Evolutionary conservation across 2,888 invertebrate species (phyloP).

Genomic region (Aleiodes alternator): DNA sequence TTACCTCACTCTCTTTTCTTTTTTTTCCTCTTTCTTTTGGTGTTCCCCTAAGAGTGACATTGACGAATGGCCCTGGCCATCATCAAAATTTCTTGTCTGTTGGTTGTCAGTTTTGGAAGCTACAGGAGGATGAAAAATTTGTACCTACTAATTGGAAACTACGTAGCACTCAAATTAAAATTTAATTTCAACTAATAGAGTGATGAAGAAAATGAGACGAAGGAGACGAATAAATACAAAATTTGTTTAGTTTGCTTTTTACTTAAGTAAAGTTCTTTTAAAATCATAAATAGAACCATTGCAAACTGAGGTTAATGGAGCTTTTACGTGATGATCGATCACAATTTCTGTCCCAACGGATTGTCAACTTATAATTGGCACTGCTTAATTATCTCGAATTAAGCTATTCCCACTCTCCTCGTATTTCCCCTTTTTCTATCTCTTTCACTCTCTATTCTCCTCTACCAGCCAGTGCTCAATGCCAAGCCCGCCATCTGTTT

Average conservation of each 20-base stretch:
- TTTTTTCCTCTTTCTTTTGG: conserved; percentile 19
- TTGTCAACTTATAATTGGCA: conserved; percentile 67
- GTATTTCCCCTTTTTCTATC: no score
- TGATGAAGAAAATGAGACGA: background rate
- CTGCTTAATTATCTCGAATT: conserved; percentile 63
- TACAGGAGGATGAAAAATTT: conserved; percentile 47
- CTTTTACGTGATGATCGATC: conserved; percentile 42
- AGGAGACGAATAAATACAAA: conserved; percentile 37
- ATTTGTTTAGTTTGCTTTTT: conserved; percentile 17
- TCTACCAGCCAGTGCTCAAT: conserved; percentile 35
- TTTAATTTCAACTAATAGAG: conserved; percentile 41
- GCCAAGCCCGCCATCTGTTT: conserved; percentile 53
- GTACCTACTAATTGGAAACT: conserved; percentile 30
- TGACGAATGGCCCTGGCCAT: conserved; percentile 68
- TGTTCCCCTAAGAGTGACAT: conserved; percentile 59
- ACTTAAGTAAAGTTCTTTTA: background rate
- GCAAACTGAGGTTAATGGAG: conserved; percentile 27
- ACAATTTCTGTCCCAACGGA: conserved; percentile 52
- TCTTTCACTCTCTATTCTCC: conserved; percentile 37
- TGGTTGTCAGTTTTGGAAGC: conserved; percentile 55
- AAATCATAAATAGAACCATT: conserved; percentile 34
- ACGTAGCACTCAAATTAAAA: conserved; percentile 50
- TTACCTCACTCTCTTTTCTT: background rate
- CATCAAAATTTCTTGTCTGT: conserved; percentile 70
- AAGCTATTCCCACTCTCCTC: conserved; percentile 50